Evolutionary conservation across 2,113 vertebrate genomes (phyloP).

Genomic region (Hydropotes inermis): DNA sequence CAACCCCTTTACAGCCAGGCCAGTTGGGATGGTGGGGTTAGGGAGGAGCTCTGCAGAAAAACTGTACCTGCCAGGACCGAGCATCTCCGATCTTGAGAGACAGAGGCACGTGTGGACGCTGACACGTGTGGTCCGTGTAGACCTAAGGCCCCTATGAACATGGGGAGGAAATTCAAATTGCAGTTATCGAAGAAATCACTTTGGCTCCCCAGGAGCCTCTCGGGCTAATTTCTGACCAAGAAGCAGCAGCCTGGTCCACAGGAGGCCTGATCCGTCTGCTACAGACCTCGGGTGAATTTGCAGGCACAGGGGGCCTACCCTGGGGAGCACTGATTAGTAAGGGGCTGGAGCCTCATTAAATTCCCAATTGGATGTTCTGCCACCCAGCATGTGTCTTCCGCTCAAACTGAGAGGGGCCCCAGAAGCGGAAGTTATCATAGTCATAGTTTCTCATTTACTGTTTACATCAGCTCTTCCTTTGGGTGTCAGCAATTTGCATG

Average conservation of each 20-base stretch:
- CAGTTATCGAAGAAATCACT: background rate
- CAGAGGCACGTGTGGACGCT: background rate
- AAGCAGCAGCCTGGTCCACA: too few relatives aligned
- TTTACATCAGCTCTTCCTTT: background rate
- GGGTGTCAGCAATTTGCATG: background rate
- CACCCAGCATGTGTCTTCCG: background rate
- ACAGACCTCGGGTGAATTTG: rapidly evolving
- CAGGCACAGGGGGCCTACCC: background rate
- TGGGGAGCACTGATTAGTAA: too few relatives aligned
- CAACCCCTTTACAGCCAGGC: rapidly evolving
- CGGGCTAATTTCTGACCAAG: background rate
- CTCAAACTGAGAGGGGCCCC: background rate
- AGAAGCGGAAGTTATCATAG: background rate
- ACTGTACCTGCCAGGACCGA: background rate
- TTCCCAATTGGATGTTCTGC: background rate
- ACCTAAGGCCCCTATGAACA: rapidly evolving
- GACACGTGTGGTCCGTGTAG: rapidly evolving
- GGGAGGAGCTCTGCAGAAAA: background rate
- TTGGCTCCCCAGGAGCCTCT: background rate
- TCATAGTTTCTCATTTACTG: background rate
- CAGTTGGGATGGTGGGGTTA: background rate
- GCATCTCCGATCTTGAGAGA: rapidly evolving
- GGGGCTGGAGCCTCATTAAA: background rate
- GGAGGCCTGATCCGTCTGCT: background rate
- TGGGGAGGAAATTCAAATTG: background rate